Base-by-base conservation (phyloP, 2,888 invertebrate species). In the Zele albiditarsus region DNA sequence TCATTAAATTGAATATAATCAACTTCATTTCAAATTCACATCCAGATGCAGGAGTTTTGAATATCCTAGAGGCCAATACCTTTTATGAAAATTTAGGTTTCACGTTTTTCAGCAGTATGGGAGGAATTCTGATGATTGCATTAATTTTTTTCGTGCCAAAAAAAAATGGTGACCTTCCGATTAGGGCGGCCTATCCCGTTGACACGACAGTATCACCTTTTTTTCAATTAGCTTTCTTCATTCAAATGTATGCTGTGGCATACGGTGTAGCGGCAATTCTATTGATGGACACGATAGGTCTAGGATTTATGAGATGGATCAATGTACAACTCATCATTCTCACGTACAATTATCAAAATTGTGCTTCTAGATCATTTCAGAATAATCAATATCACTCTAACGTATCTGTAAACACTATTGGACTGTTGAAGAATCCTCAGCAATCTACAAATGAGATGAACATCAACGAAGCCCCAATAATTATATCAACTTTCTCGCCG, bases 101-200 rank as follows among this genome's bases (percentile, higher is more conserved):
- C 20, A 53, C n/a, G 20, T 79, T 80, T 20, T 86, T 86, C 66
- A 75, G 31, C 60, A 31, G 23, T 1, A 23, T 86, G 66, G 85
- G 80, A 3, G 74, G 68, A 16, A 12, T 71, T 6, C 73, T 86
- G 16, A 77, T 78, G 8, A 27, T 83, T 6, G 84, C 82, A 14
- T 67, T 86, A 20, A 73, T 86, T 49, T 79, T 83, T 38, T 70
- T 84, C 14, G 83, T 83, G 0, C 84, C 87, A 0, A 78, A 77
- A 16, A 79, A 84, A 25, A 72, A 80, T 0, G 85, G 83, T 0
- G 79, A 70, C 3, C 74, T 88, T 14, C 86, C 86, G 10, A 81
- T 88, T 69, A 81, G 85, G 49, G 84, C 86, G 0, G 78, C 71
- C 33, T 87, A 85, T 70, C 88, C 87, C 6, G 84, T 86, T 65